Evolutionary conservation across 2,797 vertebrate species (phyloP).

Genomic region (Tauraco hartlaubi): DNA sequence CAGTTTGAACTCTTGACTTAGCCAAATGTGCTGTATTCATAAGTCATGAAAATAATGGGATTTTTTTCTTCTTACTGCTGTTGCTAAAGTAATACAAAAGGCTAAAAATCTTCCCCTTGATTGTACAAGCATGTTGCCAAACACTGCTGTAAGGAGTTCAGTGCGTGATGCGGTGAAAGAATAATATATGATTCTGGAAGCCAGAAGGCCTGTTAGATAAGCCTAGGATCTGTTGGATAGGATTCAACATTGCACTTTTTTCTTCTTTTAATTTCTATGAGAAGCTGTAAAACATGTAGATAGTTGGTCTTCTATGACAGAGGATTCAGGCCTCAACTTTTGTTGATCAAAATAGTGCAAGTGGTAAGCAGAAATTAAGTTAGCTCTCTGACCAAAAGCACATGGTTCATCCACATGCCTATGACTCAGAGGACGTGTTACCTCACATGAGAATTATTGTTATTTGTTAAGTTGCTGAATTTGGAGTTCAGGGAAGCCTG

Average conservation of each 20-base stretch:
- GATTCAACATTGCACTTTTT: not conserved
- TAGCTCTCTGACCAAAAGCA: not conserved
- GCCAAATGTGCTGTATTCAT: not conserved
- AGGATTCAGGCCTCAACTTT: not conserved
- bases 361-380: not conserved
- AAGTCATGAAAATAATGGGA: rapidly evolving
- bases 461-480: not conserved
- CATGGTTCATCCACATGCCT: not conserved
- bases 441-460: not conserved
- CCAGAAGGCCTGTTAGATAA: not conserved
- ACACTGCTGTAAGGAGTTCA: not conserved
- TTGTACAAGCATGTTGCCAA: not conserved
- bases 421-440: not conserved
- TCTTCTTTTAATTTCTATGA: not conserved
- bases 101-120: not conserved
- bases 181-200: not conserved
- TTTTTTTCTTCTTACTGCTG: not conserved
- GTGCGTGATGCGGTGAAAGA: not conserved
- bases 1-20: not conserved
- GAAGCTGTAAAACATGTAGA: not conserved
- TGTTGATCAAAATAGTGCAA: not conserved
- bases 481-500: not conserved
- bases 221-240: not conserved
- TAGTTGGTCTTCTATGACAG: not conserved
- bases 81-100: not conserved